phyloP scores from a whole-genome alignment of 2,888 invertebrate genomes.

The Meliscaeva auricollis region DNA sequence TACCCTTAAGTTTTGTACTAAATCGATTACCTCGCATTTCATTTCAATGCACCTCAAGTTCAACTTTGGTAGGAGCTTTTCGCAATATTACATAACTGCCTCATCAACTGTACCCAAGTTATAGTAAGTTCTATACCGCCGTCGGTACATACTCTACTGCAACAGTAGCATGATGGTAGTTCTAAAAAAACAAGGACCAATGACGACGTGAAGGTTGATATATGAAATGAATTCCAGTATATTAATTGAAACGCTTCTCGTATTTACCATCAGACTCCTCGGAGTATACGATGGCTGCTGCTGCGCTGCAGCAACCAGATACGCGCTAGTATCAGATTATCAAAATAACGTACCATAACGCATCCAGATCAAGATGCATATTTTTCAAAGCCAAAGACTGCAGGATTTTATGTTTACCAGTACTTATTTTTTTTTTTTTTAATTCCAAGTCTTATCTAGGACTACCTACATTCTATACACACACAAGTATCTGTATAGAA shows the following conservation, averaged over 20 bases:
- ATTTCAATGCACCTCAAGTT: neutral
- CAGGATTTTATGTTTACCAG: constrained; percentile 34
- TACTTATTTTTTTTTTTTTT: constrained; percentile 8
- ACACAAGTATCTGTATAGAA: neutral
- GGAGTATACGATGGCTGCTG: neutral
- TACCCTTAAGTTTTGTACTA: too few relatives aligned
- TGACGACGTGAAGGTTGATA: constrained; percentile 68
- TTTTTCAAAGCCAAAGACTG: constrained; percentile 19
- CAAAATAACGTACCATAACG: constrained; percentile 64
- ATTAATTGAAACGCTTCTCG: constrained; percentile 75
- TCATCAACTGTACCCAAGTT: neutral
- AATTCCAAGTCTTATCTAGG: constrained; percentile 17
- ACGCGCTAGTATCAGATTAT: constrained; percentile 64
- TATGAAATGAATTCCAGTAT: constrained; percentile 66
- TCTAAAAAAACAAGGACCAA: neutral
- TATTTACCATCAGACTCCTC: constrained; percentile 42
- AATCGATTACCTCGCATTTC: too few relatives aligned
- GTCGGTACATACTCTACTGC: neutral
- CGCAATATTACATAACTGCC: neutral
- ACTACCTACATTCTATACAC: constrained; percentile 30
- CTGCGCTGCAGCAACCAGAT: constrained; percentile 49
- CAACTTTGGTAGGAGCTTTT: too few relatives aligned
- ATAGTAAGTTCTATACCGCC: neutral
- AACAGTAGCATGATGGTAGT: neutral
- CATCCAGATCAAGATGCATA: constrained; percentile 64